Conservation (phyloP, 2,113 vertebrate species). For the Antechinus flavipes region DNA sequence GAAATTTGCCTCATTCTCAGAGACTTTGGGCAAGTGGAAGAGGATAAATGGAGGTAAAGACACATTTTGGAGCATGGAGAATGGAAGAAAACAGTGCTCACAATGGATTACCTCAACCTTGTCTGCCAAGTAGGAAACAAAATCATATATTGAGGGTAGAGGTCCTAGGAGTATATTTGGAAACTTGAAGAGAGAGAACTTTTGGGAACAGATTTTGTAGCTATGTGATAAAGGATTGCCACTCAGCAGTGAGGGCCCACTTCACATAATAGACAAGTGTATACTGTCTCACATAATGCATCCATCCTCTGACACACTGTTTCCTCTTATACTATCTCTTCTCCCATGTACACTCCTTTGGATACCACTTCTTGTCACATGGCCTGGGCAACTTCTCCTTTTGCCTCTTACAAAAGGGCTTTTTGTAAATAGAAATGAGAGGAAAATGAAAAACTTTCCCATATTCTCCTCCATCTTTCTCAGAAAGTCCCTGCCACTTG, state of each 20-base stretch:
- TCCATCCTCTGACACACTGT: not conserved
- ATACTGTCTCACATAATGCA: not conserved
- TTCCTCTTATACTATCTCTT: not conserved
- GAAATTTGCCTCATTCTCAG: not conserved
- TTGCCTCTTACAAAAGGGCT: not conserved
- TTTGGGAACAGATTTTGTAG: not conserved
- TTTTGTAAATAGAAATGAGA: not conserved
- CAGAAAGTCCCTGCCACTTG: not conserved
- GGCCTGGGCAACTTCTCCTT: not conserved
- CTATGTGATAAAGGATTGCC: not conserved
- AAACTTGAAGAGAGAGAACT: not conserved
- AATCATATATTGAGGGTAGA: not conserved
- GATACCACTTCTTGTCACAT: not conserved
- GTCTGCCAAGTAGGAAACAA: not conserved
- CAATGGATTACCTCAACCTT: not conserved
- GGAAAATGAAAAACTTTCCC: slow-evolving; percentile 2
- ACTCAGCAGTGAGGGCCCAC: not conserved
- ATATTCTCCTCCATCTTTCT: not conserved
- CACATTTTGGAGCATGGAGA: not conserved
- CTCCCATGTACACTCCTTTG: not conserved
- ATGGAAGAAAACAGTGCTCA: not conserved
- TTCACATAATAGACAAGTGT: not conserved
- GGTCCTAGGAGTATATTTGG: not conserved
- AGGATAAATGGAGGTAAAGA: not conserved
- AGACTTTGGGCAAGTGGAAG: not conserved